Conservation (phyloP, 1,140 invertebrate species). For the Drosophila subpulchrella region DNA sequence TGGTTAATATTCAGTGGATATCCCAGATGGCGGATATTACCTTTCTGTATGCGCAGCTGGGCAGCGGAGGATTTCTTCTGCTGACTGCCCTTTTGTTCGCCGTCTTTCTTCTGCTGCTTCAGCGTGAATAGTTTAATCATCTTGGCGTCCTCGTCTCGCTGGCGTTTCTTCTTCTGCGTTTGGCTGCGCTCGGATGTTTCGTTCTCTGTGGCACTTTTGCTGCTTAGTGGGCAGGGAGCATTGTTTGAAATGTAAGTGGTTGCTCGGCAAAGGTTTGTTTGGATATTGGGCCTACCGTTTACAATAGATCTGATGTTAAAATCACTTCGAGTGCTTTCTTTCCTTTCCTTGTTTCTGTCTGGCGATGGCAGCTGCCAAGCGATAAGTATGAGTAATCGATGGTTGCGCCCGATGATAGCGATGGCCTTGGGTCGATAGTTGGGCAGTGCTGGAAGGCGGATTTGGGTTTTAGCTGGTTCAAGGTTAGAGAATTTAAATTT, state of each 20-base stretch:
- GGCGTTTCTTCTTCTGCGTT: slow-evolving; percentile 27
- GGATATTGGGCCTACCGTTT: slow-evolving; percentile 41
- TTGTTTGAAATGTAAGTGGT: slow-evolving; percentile 18
- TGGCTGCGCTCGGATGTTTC: slow-evolving; percentile 12
- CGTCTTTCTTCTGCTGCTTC: slow-evolving; percentile 99
- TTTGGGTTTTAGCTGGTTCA: too few species aligned
- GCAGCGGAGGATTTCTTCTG: slow-evolving; percentile 97
- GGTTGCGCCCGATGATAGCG: neutral
- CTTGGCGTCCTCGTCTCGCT: slow-evolving; percentile 55
- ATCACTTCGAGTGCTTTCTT: slow-evolving; percentile 35
- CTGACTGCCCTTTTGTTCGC: slow-evolving; percentile 91
- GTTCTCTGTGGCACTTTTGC: slow-evolving; percentile 10
- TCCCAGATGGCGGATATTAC: slow-evolving; percentile 85
- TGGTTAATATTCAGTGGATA: neutral
- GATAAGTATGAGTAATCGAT: slow-evolving; percentile 26
- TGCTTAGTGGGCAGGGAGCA: slow-evolving; percentile 2
- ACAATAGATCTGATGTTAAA: slow-evolving; percentile 32
- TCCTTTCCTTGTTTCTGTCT: slow-evolving; percentile 22
- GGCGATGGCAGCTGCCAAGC: slow-evolving; percentile 19
- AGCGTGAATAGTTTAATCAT: slow-evolving; percentile 99
- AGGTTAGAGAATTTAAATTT: neutral
- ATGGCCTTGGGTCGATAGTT: neutral
- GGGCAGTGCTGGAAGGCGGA: neutral
- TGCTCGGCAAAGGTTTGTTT: slow-evolving; percentile 9
- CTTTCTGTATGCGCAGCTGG: slow-evolving; percentile 98